Evolutionary conservation across 2,113 vertebrate genomes (phyloP), one percentile per base, ranked within the genome.

Genomic region (Ailuropoda melanoleuca): DNA sequence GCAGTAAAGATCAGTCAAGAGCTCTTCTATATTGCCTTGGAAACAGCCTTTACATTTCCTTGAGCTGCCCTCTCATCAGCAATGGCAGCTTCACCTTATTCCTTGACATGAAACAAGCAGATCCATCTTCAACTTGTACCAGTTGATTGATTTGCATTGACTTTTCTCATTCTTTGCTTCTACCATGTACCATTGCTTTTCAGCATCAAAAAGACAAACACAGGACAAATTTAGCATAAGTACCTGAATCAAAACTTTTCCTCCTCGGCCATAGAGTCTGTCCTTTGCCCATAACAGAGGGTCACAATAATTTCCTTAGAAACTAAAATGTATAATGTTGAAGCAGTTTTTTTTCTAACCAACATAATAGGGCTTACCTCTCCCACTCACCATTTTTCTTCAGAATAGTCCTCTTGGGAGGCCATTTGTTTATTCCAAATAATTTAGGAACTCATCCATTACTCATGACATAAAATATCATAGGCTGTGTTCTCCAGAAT

Each of bases 391-490:
- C 50, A 75, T 2, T 84, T 39, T 85, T 85, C 50, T 77, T 55
- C 55, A 68, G 39, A 97, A 78, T 12, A 70, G 29, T 18, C 43
- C 74, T 55, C 14, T 95, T 55, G 62, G 46, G 72, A 74, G 55
- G 24, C 19, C n/a, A 43, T 82, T 48, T 81, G 74, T 90, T 97
- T 94, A 83, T 92, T 88, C 53, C 37, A 78, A 62, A 82, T 70
- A 70, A 87, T 55, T 91, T 96, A 77, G 56, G 6, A 46, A 88
- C 29, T 58, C 31, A 83, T 39, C 18, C 15, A 75, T 86, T 23
- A 18, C 17, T 93, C 37, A 56, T 39, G 37, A 58, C 26, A 62
- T 81, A 66, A 66, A 87, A 75, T 83, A 17, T 48, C 8, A 14
- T 46, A 70, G 80, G 1, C 37, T 72, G 37, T 43, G 14, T 46